Evolutionary conservation across 1,140 invertebrate species (phyloP).

Genomic region (Tyrophagus putrescentiae): DNA sequence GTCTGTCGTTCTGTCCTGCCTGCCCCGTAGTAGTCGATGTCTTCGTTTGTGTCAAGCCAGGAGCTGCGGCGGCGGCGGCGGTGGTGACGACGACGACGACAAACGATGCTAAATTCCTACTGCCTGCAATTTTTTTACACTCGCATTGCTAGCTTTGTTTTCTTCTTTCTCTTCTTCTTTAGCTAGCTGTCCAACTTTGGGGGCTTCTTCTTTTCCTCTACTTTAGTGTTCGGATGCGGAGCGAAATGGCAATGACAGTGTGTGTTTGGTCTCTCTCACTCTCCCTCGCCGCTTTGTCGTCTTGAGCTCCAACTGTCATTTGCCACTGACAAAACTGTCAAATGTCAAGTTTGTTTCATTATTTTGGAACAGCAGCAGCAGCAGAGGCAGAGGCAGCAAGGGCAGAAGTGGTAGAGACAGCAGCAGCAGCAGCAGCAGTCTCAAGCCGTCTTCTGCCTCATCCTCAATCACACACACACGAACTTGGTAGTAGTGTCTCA

Average conservation of each 20-base stretch:
- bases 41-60: conserved; percentile 7
- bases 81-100: no score
- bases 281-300: background rate
- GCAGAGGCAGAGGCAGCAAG: no score
- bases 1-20: background rate
- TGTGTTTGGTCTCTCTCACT: background rate
- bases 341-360: conserved; percentile 19
- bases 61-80: no score
- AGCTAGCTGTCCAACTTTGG: no score
- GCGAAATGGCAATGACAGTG: no score
- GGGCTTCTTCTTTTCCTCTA: no score
- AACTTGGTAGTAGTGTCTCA: no score
- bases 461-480: background rate
- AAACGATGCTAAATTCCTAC: background rate
- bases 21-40: background rate
- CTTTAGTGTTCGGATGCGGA: no score
- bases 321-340: conserved; percentile 15
- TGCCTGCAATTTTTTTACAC: no score
- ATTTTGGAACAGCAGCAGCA: conserved; percentile 13
- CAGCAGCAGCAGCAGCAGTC: no score
- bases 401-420: no score
- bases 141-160: background rate
- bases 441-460: background rate
- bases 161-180: background rate
- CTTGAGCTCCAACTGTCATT: background rate